A percentile compares a stretch with the other conserved stretches of the same genome.
These are phyloP conservation scores for Pachyramphus minor DNA, from an alignment of 2,113 vertebrate genomes.

Conservation along the genomic window DNA sequence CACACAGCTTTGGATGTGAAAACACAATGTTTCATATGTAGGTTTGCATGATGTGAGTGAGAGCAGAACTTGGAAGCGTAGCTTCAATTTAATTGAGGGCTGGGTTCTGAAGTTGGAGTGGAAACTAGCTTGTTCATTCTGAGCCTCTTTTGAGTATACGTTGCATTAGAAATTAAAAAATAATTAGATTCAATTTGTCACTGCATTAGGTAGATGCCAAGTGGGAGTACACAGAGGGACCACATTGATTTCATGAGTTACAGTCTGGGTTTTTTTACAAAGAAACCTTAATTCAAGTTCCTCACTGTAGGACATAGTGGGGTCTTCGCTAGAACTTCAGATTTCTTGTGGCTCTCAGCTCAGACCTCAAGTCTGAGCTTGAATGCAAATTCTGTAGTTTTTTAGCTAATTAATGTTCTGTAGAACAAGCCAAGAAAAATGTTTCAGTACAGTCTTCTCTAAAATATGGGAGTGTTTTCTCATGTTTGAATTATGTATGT, in stretches of 20 bases:
- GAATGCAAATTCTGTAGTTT: background rate
- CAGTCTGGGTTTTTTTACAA: background rate
- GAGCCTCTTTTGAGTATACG: background rate
- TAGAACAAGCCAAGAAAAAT: background rate
- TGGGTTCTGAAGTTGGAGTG: background rate
- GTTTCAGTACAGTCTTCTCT: background rate
- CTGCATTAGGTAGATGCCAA: background rate
- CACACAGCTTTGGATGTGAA: background rate
- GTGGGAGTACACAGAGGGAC: background rate
- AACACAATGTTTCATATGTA: background rate
- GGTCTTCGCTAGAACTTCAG: background rate
- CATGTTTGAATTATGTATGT: background rate
- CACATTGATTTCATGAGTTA: background rate
- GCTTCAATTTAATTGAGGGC: background rate
- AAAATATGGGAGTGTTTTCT: constrained; percentile 8
- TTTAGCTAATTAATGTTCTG: background rate
- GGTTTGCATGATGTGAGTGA: background rate
- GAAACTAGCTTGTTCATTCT: background rate
- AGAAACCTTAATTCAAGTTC: background rate
- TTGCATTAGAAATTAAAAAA: constrained; percentile 20
- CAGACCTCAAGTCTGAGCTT: background rate
- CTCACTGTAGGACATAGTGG: background rate
- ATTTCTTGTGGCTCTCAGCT: background rate
- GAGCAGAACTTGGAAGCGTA: background rate
- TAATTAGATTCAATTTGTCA: background rate